Conservation (phyloP, 2,113 vertebrate genomes). For the Neoarius graeffei region DNA sequence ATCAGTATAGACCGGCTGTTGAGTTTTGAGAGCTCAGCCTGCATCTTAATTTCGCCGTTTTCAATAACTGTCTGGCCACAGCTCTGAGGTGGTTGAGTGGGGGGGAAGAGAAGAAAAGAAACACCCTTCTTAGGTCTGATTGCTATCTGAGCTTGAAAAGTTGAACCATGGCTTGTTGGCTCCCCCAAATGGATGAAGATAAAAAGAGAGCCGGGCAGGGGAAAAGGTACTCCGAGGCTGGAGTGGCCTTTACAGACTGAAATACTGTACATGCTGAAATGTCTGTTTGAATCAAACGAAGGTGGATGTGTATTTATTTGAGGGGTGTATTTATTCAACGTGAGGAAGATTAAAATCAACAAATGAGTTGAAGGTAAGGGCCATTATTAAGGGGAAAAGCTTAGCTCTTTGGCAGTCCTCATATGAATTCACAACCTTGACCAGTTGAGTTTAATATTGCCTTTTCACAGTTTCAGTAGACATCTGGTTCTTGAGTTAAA, state of each 20-base stretch:
- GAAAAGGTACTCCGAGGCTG: not conserved
- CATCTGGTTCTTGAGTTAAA: not conserved
- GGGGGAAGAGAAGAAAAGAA: constrained; percentile 33
- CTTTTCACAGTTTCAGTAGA: not conserved
- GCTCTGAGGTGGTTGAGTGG: constrained; percentile 1
- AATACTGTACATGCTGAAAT: not conserved
- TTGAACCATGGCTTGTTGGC: constrained; percentile 39
- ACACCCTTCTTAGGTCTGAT: constrained; percentile 30
- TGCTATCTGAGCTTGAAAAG: not conserved
- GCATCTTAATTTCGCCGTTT: constrained; percentile 57
- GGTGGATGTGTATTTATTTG: not conserved
- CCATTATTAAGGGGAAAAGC: not conserved
- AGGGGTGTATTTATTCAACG: not conserved
- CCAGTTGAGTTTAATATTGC: not conserved
- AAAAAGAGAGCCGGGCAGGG: not conserved
- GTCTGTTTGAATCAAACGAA: not conserved
- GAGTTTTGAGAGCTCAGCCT: constrained; percentile 48
- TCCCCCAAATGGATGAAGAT: constrained; percentile 43
- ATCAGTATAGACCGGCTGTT: constrained; percentile 35
- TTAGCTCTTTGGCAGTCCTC: not conserved
- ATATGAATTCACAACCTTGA: not conserved
- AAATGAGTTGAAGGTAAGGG: not conserved
- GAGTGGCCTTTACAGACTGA: not conserved
- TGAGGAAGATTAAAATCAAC: not conserved
- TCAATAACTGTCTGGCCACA: constrained; percentile 50